These are phyloP conservation scores for Macrophya annulata DNA, from an alignment of 2,888 invertebrate genomes.

Conservation along the genomic window DNA sequence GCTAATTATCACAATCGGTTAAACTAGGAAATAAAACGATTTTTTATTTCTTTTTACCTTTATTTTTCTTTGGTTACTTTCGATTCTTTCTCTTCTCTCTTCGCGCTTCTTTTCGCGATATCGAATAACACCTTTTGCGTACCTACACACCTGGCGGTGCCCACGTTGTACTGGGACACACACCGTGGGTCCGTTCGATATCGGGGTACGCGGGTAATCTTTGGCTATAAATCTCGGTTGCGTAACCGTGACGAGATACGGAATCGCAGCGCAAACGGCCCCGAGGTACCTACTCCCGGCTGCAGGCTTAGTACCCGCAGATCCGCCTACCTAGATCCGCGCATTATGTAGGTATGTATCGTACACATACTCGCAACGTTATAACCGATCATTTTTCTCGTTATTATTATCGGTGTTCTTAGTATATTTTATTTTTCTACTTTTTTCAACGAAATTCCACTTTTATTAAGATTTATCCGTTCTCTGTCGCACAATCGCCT, in stretches of 20 bases:
- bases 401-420: background rate
- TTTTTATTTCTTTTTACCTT: background rate
- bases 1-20: background rate
- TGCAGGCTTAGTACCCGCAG: slow-evolving; percentile 54
- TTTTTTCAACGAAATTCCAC: background rate
- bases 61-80: no score
- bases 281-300: slow-evolving; percentile 63
- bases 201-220: slow-evolving; percentile 75
- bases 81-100: background rate
- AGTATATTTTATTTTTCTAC: background rate
- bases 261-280: slow-evolving; percentile 79
- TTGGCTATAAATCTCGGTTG: slow-evolving; percentile 79
- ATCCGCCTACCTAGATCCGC: slow-evolving; percentile 49
- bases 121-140: slow-evolving; percentile 38
- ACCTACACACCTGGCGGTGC: slow-evolving; percentile 34
- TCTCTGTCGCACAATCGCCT: background rate
- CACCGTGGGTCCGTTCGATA: slow-evolving; percentile 41
- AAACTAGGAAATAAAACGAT: no score
- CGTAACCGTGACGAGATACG: slow-evolving; percentile 79
- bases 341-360: slow-evolving; percentile 22
- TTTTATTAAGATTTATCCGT: background rate
- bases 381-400: slow-evolving; percentile 33
- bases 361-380: background rate
- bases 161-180: slow-evolving; percentile 30
- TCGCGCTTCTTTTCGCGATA: background rate